These are phyloP conservation scores for Hesperophylax magnus DNA, from an alignment of 1,140 invertebrate species.

Conservation along the genomic window DNA sequence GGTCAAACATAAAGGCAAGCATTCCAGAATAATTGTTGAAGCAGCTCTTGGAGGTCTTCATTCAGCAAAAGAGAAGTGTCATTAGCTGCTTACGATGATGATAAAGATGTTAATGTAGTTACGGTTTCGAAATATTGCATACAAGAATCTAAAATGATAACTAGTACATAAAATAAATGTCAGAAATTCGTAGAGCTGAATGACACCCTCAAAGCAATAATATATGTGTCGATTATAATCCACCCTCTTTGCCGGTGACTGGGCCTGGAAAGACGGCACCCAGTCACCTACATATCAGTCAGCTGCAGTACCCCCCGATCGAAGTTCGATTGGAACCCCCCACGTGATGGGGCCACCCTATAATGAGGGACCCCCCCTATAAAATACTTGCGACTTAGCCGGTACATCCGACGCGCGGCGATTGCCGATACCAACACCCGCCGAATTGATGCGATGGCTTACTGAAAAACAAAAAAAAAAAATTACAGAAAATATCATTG, in stretches of 20 bases:
- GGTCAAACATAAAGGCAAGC: too few relatives aligned
- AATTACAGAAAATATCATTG: too few relatives aligned
- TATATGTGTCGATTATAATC: conserved; percentile 13
- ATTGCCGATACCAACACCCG: background rate
- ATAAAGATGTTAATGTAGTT: too few relatives aligned
- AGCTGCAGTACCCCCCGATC: conserved; percentile 41
- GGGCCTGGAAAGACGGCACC: conserved; percentile 36
- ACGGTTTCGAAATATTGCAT: too few relatives aligned
- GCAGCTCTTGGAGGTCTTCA: too few relatives aligned
- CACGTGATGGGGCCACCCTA: conserved; percentile 23
- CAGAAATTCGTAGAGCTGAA: background rate
- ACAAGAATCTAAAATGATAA: too few relatives aligned
- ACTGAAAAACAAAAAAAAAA: too few relatives aligned
- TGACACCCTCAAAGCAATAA: background rate
- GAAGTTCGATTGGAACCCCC: conserved; percentile 45
- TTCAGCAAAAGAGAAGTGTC: too few relatives aligned
- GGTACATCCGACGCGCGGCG: background rate
- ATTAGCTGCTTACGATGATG: too few relatives aligned
- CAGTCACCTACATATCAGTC: conserved; percentile 54
- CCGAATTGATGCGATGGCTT: background rate
- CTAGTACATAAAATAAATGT: too few relatives aligned
- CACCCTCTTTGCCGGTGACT: conserved; percentile 4
- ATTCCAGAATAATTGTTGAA: too few relatives aligned
- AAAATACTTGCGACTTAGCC: background rate
- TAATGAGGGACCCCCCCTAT: conserved; percentile 9